Evolutionary conservation across 2,888 invertebrate genomes (phyloP).

Genomic region (Chymomyza amoena): DNA sequence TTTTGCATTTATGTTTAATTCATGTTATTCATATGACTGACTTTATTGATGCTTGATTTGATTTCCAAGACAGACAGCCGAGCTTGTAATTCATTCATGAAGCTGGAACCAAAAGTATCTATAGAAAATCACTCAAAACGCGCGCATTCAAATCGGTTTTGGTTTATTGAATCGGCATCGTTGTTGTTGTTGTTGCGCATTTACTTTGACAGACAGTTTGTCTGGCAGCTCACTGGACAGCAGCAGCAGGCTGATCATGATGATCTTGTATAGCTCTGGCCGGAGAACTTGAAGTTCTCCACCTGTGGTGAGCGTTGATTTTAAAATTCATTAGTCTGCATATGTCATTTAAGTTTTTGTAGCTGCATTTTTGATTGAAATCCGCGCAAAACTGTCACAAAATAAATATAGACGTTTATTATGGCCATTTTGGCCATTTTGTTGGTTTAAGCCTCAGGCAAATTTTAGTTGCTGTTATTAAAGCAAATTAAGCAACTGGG

Average conservation of each 20-base stretch:
- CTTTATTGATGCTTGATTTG: constrained; percentile 72
- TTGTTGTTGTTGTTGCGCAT: constrained; percentile 27
- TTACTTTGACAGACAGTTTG: constrained; percentile 68
- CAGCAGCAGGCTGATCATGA: not conserved
- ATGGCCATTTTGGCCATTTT: not conserved
- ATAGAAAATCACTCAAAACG: constrained; percentile 56
- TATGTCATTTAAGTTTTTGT: constrained; percentile 67
- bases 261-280: not conserved
- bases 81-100: constrained; percentile 71
- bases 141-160: constrained; percentile 61
- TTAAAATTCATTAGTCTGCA: constrained; percentile 78
- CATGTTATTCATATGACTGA: constrained; percentile 71
- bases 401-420: constrained; percentile 65
- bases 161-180: constrained; percentile 24
- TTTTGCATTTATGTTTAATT: constrained; percentile 74
- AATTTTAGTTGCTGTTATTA: constrained; percentile 37
- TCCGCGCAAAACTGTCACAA: constrained; percentile 53
- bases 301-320: constrained; percentile 74
- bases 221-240: constrained; percentile 46
- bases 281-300: not conserved
- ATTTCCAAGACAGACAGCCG: constrained; percentile 34
- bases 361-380: constrained; percentile 51
- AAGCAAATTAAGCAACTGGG: constrained; percentile 42
- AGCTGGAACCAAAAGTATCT: constrained; percentile 11
- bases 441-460: not conserved